Base-by-base conservation (phyloP, 1,140 invertebrate species). In the Orius insidiosus region DNA sequence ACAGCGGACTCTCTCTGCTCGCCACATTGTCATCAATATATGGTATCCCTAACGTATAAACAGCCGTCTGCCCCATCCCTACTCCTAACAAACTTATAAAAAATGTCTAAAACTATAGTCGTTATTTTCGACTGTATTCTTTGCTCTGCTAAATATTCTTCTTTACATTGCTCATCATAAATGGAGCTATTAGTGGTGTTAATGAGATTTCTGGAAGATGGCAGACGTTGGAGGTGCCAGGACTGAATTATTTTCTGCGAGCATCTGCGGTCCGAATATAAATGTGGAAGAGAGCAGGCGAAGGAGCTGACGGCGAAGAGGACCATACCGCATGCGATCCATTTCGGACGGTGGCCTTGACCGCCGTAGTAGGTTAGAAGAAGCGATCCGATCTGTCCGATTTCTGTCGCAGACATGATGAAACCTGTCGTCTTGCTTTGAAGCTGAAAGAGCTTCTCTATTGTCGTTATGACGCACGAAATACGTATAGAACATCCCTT, bases 401-500 rank as follows among this genome's bases (percentile, higher is more conserved):
- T 85, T 62, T 97, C 92, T 14, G 88, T 92, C 7, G 88, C 87
- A 45, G 85, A 88, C 69, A 95, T 78, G 53, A 96, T 78, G 35
- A 90, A 76, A 0, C 90, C 92, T 0, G 88, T 94, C 5, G 88
- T 90, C 60, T 87, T 89, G 43, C 87, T 93, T 57, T 92, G 87
- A 38, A 96, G 85, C 68, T 89, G 85, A 61, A 93, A 96, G 30
- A 95, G 68, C 66, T 95, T 95, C 64, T 97, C 92, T 33, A 97
- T 86, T 6, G 90, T 96, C 18, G 93, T 96, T 57, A 96, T 89
- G 46, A 93, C 87, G 57, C 85, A 93, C 90, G 60, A 96, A 89
- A 63, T 96, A 97, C 14, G 87, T 92, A 62, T 85, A 85, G 60
- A 85, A 93, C 80, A 92, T 90, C 24, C 88, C 88, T 63, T 90